Evolutionary conservation across 2,888 invertebrate genomes (phyloP), one percentile per base, ranked within the genome.

Genomic region (Abscondita cerata): DNA sequence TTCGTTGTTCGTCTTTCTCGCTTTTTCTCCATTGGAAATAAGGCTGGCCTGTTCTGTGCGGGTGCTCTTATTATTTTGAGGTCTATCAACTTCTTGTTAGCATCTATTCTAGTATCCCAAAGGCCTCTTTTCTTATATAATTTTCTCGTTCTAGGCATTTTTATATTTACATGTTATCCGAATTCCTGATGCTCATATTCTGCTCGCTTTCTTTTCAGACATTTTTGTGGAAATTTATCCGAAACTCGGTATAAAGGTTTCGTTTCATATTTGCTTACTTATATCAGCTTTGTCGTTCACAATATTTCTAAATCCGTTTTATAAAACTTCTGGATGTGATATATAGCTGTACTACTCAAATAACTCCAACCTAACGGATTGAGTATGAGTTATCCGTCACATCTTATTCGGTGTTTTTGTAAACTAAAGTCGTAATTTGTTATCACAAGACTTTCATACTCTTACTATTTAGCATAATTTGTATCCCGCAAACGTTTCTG

Each of bases 21-120:
- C 47, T 68, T 66, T 59, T 69, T 68, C 62, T 51, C 56, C 59
- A 55, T 16, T 59, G 18, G 16, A 5, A 8, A 18, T 15, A 44
- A 18, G 4, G 15, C 44, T 11, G 18, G 66, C 70, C 69, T 66
- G 65, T 63, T 38, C 51, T 50, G 48, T 58, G 53, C 68, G 63
- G 66, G 57, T 64, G 65, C 72, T 72, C 74, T 76, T 76, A 76
- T 76, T 76, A 77, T 76, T 74, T 75, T 72, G 71, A 68, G 74
- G 71, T 76, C 76, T 76, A 76, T 77, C 77, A 75, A 70, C 72
- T 75, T 73, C 77, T 77, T 78, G 76, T 77, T 77, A 77, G 73
- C 74, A 70, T 72, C 70, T 53, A 64, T 67, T 68, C 62, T 59
- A 64, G 62, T 52, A 57, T 68, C 67, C 67, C 67, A 60, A 59